Evolutionary conservation across 2,113 vertebrate species (phyloP).

Genomic region (Potamarius usumacintae): DNA sequence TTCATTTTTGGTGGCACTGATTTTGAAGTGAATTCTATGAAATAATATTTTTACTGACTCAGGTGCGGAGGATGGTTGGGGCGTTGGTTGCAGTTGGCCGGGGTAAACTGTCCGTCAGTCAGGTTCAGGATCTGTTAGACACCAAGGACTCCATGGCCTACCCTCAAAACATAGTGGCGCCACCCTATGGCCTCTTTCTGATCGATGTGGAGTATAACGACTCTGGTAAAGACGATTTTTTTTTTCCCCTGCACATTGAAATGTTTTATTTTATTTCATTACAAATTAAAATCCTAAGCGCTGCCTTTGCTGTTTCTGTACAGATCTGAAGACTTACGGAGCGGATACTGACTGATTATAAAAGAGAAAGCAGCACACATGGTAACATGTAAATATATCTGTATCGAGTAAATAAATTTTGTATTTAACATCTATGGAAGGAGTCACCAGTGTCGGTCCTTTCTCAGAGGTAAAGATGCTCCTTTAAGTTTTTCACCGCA

Average conservation of each 20-base stretch:
- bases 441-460: background rate
- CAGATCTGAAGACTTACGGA: constrained; percentile 59
- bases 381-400: background rate
- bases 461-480: background rate
- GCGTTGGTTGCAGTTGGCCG: constrained; percentile 84
- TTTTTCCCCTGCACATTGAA: background rate
- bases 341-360: background rate
- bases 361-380: background rate
- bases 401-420: background rate
- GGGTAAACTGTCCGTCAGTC: constrained; percentile 66
- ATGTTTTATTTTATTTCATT: too few species aligned
- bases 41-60: background rate
- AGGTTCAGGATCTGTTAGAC: constrained; percentile 77
- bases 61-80: constrained; percentile 88
- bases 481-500: background rate
- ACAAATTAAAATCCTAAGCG: background rate
- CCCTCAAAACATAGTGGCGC: constrained; percentile 73
- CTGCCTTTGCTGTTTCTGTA: background rate
- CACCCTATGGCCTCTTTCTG: constrained; percentile 81
- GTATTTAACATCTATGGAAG: background rate
- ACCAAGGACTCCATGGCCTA: constrained; percentile 71
- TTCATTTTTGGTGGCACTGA: background rate
- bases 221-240: constrained; percentile 55
- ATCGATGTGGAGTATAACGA: constrained; percentile 76
- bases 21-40: background rate